Conservation (phyloP, 1,140 invertebrate species). For the Sinonovacula constricta region DNA sequence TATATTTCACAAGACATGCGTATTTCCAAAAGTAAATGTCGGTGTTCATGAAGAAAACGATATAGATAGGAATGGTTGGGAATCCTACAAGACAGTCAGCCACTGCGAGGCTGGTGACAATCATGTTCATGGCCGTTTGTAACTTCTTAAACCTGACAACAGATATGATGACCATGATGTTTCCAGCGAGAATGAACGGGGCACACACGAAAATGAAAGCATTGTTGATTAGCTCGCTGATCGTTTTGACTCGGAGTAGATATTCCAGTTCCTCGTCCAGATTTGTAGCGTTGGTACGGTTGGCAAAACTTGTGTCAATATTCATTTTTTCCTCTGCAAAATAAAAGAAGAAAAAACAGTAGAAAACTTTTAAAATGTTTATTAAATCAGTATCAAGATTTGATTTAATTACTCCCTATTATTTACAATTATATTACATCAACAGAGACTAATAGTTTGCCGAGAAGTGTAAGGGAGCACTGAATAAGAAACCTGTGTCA, state of each 20-base stretch:
- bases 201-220: not conserved
- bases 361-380: too few species aligned
- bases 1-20: not conserved
- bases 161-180: not conserved
- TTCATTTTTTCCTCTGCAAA: too few species aligned
- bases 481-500: too few species aligned
- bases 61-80: not conserved
- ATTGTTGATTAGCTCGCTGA: not conserved
- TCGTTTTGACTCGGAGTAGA: not conserved
- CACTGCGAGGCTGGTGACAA: not conserved
- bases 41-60: not conserved
- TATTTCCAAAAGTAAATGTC: not conserved
- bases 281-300: too few species aligned
- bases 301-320: too few species aligned
- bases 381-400: too few species aligned
- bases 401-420: too few species aligned
- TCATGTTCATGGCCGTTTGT: conserved; percentile 1
- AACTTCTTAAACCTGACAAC: not conserved
- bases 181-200: conserved; percentile 1
- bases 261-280: not conserved
- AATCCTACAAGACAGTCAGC: not conserved
- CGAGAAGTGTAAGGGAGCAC: too few species aligned
- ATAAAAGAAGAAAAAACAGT: too few species aligned
- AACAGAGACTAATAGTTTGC: too few species aligned
- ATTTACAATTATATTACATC: too few species aligned